phyloP scores from a whole-genome alignment of 2,888 invertebrate species.

The Orthonevra nobilis region DNA sequence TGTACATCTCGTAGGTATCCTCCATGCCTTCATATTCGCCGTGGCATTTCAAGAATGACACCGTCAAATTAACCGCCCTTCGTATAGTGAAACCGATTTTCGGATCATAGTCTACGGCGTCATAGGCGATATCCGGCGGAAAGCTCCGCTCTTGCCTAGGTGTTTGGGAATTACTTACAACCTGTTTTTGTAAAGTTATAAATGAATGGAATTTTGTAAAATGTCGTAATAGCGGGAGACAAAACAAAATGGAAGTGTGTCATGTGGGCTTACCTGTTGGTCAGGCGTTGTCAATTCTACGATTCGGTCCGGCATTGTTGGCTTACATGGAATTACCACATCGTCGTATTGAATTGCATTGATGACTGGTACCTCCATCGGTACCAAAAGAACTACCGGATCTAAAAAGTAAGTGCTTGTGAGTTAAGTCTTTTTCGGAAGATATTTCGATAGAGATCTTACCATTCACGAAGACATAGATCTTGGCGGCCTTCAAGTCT shows the following conservation, averaged over 20 bases:
- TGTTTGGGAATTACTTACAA: conserved; percentile 71
- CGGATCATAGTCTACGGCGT: conserved; percentile 72
- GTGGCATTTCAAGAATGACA: conserved; percentile 14
- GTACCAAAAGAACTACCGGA: conserved; percentile 79
- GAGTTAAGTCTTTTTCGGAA: conserved; percentile 70
- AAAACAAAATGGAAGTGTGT: conserved; percentile 33
- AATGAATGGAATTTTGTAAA: conserved; percentile 42
- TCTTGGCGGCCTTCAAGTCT: conserved; percentile 77
- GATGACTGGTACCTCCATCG: conserved; percentile 74
- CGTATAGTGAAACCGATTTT: conserved; percentile 74
- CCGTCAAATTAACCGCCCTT: conserved; percentile 34
- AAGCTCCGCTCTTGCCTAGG: conserved; percentile 68
- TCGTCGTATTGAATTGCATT: conserved; percentile 80
- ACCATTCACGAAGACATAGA: conserved; percentile 83
- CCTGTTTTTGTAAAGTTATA: conserved; percentile 48
- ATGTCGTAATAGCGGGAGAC: conserved; percentile 14
- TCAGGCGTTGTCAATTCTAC: conserved; percentile 80
- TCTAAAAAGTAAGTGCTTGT: conserved; percentile 79
- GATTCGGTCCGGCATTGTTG: conserved; percentile 82
- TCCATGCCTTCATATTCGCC: conserved; percentile 4
- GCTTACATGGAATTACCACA: conserved; percentile 83
- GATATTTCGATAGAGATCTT: conserved; percentile 61
- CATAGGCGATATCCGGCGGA: conserved; percentile 71
- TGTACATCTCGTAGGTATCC: conserved; percentile 24
- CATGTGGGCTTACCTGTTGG: conserved; percentile 76